phyloP scores from a whole-genome alignment of 2,797 vertebrate genomes.

The Sebastes reedi region DNA sequence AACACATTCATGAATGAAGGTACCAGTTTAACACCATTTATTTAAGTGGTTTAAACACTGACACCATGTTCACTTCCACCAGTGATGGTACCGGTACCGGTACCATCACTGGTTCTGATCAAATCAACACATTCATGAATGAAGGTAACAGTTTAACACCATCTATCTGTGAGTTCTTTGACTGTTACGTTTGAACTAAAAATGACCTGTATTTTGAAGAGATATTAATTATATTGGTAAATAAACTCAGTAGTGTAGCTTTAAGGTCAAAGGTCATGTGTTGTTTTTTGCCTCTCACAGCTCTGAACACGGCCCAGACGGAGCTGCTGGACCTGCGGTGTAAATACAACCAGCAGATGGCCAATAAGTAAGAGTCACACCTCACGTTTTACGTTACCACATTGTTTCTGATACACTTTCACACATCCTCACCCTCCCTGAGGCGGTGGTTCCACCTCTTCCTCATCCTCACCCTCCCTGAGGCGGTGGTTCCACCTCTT shows the following conservation, averaged over 20 bases:
- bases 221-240: not conserved
- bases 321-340: slow-evolving; percentile 93
- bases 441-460: too few relatives aligned
- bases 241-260: slow-evolving; percentile 19
- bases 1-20: not conserved
- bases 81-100: not conserved
- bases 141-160: too few relatives aligned
- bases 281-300: slow-evolving; percentile 72
- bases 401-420: not conserved
- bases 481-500: too few relatives aligned
- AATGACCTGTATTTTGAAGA: not conserved
- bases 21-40: not conserved
- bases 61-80: not conserved
- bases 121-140: not conserved
- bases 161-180: not conserved
- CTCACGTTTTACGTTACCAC: not conserved
- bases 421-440: too few relatives aligned
- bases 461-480: too few relatives aligned
- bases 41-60: slow-evolving; percentile 71
- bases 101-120: not conserved
- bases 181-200: not conserved
- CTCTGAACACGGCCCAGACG: slow-evolving; percentile 90
- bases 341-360: slow-evolving; percentile 94
- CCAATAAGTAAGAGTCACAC: slow-evolving; percentile 88
- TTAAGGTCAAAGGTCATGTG: slow-evolving; percentile 50